These are phyloP conservation scores for Zosterops lateralis DNA, from an alignment of 2,113 vertebrate species.

Conservation along the genomic window DNA sequence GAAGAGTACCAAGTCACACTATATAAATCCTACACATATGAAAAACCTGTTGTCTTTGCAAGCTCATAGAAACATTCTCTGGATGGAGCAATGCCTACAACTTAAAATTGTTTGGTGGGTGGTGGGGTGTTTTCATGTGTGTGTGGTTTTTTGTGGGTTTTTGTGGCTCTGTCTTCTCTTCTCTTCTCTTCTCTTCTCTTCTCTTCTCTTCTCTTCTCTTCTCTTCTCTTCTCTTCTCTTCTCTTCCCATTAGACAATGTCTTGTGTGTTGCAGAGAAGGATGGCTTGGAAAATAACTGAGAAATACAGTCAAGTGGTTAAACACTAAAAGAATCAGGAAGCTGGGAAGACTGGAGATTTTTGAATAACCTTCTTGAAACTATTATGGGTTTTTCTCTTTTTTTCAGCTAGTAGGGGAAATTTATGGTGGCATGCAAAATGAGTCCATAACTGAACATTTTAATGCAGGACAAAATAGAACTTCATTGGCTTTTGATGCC, in stretches of 20 bases:
- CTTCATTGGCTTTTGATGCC: conserved; percentile 12
- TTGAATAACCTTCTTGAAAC: background rate
- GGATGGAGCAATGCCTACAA: background rate
- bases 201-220: background rate
- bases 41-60: conserved; percentile 25
- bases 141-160: background rate
- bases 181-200: too few species aligned
- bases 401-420: conserved; percentile 1
- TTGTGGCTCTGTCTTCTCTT: background rate
- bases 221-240: too few species aligned
- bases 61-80: background rate
- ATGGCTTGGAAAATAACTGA: conserved; percentile 6
- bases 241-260: background rate
- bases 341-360: background rate
- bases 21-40: conserved; percentile 6
- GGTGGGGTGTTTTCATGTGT: background rate
- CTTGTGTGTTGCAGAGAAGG: background rate
- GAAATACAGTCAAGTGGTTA: background rate
- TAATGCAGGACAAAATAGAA: conserved; percentile 31
- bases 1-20: conserved; percentile 18
- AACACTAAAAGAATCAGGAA: background rate
- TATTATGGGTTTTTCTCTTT: background rate
- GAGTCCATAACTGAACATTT: background rate
- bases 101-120: background rate
- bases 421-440: conserved; percentile 31